Conservation (phyloP, 2,113 vertebrate species). For the Engraulis encrasicolus region DNA sequence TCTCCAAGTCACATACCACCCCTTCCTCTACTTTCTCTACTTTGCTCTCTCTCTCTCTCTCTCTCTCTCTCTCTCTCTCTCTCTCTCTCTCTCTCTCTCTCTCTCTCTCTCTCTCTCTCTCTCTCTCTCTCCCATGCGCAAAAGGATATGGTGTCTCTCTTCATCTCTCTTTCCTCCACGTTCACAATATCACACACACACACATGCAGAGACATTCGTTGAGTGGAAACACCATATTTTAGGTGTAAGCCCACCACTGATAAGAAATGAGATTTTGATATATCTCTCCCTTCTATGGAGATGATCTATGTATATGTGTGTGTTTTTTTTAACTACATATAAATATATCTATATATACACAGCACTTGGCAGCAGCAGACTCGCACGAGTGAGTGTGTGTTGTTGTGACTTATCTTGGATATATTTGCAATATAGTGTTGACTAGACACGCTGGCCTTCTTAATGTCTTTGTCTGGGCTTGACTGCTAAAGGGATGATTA, state of each 20-base stretch:
- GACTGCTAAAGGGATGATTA: slow-evolving; percentile 96
- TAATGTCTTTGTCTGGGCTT: slow-evolving; percentile 85
- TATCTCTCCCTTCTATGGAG: background rate
- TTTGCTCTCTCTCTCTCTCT: background rate
- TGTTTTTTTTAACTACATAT: background rate
- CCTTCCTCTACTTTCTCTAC: too few species aligned
- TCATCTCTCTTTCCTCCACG: background rate
- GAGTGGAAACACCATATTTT: background rate
- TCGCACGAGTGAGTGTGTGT: background rate
- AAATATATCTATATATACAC: slow-evolving; percentile 2
- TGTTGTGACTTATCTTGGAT: slow-evolving; percentile 3
- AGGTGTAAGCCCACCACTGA: background rate
- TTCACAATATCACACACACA: background rate
- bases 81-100: background rate
- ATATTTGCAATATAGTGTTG: slow-evolving; percentile 8
- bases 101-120: background rate
- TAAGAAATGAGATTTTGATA: slow-evolving; percentile 18
- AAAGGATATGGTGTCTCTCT: background rate
- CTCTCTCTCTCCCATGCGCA: background rate
- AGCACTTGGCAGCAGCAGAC: background rate
- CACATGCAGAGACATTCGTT: slow-evolving; percentile 70
- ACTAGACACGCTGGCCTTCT: background rate
- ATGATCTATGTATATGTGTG: slow-evolving; percentile 16
- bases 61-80: background rate
- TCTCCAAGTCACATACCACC: background rate